These are phyloP conservation scores for Muricea muricata DNA, from an alignment of 92 coral and sea anemone species.

Conservation along the genomic window DNA sequence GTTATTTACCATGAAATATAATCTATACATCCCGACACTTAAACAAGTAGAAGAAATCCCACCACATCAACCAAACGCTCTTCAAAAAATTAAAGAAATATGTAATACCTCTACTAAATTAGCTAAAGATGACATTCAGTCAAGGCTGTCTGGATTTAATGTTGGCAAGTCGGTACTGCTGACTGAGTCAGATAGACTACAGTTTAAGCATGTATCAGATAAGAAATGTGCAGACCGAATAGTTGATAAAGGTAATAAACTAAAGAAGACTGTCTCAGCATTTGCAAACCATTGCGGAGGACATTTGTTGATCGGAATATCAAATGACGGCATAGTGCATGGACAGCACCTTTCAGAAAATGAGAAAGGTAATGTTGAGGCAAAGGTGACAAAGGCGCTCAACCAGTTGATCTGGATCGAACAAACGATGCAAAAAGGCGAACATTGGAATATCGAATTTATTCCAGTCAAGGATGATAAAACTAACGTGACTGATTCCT, in stretches of 20 bases:
- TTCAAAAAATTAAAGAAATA: background rate
- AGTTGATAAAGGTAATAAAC: background rate
- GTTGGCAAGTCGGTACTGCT: background rate
- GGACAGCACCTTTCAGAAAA: background rate
- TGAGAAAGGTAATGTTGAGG: background rate
- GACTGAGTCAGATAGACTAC: background rate
- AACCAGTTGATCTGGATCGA: background rate
- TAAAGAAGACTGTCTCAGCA: background rate
- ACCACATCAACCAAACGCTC: background rate
- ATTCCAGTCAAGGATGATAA: background rate
- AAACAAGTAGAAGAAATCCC: background rate
- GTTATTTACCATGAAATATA: background rate
- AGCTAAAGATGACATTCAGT: background rate
- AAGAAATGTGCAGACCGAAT: background rate
- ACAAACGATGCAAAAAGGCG: background rate
- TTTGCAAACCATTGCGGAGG: conserved; percentile 3
- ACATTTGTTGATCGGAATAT: background rate
- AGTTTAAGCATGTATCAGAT: background rate
- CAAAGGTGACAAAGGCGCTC: background rate
- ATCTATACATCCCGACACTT: background rate
- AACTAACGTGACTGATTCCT: background rate
- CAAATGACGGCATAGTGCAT: background rate
- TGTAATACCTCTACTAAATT: background rate
- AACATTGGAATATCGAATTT: background rate
- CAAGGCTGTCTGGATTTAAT: background rate